Evolutionary conservation across 1,140 invertebrate species (phyloP).

Genomic region (Rhopalosiphum maidis): DNA sequence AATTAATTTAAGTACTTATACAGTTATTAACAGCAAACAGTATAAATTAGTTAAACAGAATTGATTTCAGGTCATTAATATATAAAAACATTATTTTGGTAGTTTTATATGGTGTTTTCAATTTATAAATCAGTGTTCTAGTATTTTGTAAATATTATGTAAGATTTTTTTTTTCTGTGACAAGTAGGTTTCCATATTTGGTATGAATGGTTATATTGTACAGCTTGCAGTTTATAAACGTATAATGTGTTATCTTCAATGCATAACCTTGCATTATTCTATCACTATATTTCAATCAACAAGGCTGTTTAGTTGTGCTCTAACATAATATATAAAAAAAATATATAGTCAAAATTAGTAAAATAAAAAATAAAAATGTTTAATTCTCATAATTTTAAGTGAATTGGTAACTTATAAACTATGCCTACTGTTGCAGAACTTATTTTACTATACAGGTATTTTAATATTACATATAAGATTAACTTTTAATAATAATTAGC

Average conservation of each 20-base stretch:
- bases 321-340: background rate
- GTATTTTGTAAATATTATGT: constrained; percentile 29
- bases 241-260: constrained; percentile 1
- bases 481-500: background rate
- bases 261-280: constrained; percentile 41
- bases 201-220: constrained; percentile 49
- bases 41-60: too few species aligned
- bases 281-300: constrained; percentile 41
- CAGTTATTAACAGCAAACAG: too few species aligned
- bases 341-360: background rate
- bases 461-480: background rate
- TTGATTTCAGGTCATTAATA: too few species aligned
- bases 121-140: background rate
- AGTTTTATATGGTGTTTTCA: background rate
- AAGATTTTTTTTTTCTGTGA: constrained; percentile 24
- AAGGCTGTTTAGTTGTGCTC: constrained; percentile 31
- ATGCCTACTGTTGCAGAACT: constrained; percentile 52
- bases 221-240: background rate
- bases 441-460: constrained; percentile 51
- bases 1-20: too few species aligned
- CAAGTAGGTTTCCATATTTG: constrained; percentile 53
- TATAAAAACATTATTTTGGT: background rate
- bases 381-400: background rate
- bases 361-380: background rate
- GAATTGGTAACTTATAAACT: background rate